Conservation (phyloP, 2,113 vertebrate species). For the Pelusios castaneus region DNA sequence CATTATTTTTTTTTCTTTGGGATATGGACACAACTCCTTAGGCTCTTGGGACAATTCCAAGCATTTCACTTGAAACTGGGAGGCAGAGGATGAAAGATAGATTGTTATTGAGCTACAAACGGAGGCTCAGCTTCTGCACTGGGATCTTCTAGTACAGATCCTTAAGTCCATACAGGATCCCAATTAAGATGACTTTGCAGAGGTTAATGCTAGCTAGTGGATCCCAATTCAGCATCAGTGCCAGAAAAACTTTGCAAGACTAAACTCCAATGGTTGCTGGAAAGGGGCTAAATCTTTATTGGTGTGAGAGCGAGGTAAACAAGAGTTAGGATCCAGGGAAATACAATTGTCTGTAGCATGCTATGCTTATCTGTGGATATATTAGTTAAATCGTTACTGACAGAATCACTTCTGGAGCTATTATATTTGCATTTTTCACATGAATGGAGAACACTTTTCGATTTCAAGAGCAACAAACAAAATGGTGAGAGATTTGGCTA, state of each 20-base stretch:
- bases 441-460: rapidly evolving
- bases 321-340: neutral
- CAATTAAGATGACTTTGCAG: neutral
- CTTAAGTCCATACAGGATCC: neutral
- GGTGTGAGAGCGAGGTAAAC: neutral
- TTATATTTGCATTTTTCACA: neutral
- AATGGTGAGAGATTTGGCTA: neutral
- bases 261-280: rapidly evolving
- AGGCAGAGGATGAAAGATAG: neutral
- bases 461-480: neutral
- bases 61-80: neutral
- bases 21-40: neutral
- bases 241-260: neutral
- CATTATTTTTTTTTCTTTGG: neutral
- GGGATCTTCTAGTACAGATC: neutral
- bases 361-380: neutral
- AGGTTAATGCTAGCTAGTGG: neutral
- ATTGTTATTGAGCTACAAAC: neutral
- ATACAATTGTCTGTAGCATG: neutral
- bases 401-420: neutral
- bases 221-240: neutral
- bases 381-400: neutral
- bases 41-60: neutral
- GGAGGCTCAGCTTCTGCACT: neutral
- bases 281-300: neutral